A percentile compares a stretch with the other conserved stretches of the same genome.
Evolutionary conservation across 2,888 invertebrate species (phyloP).

Genomic region (Elmis aenea): DNA sequence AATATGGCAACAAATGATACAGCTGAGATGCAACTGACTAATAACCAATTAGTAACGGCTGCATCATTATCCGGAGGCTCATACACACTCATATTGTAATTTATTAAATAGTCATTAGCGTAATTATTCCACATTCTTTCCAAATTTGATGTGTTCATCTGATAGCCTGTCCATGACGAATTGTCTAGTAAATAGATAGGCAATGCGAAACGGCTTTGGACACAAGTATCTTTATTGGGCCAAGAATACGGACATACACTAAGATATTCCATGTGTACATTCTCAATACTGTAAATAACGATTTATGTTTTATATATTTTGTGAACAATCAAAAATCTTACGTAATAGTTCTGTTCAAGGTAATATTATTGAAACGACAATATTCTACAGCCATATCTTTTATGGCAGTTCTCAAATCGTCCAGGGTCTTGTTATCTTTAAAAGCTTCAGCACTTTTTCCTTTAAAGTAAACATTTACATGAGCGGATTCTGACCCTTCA

Average conservation of each 20-base stretch:
- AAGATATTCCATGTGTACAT: slow-evolving; percentile 18
- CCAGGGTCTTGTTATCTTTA: slow-evolving; percentile 1
- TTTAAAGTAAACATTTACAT: slow-evolving; percentile 11
- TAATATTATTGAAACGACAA: slow-evolving; percentile 14
- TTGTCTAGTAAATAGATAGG: slow-evolving; percentile 18
- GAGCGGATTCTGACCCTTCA: slow-evolving; percentile 9
- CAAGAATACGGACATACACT: slow-evolving; percentile 19
- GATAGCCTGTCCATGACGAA: slow-evolving; percentile 14
- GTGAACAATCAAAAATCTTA: too few relatives aligned
- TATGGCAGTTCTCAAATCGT: slow-evolving; percentile 13
- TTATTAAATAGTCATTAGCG: slow-evolving; percentile 9
- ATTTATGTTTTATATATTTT: too few relatives aligned
- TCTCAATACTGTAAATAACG: too few relatives aligned
- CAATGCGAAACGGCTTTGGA: slow-evolving; percentile 17
- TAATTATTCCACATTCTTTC: slow-evolving; percentile 22
- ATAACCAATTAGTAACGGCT: too few relatives aligned
- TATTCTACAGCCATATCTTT: slow-evolving; percentile 19
- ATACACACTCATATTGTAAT: slow-evolving; percentile 12
- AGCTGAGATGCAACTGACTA: too few relatives aligned
- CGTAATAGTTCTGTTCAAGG: slow-evolving; percentile 15
- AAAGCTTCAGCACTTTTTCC: slow-evolving; percentile 10
- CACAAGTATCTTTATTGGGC: slow-evolving; percentile 21
- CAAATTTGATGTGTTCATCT: slow-evolving; percentile 17
- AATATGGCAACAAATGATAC: too few relatives aligned
- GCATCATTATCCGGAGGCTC: slow-evolving; percentile 8